Percentiles rank a stretch among this genome's conserved stretches.
phyloP scores from a whole-genome alignment of 2,888 invertebrate genomes.

The Nomada goodeniana region DNA sequence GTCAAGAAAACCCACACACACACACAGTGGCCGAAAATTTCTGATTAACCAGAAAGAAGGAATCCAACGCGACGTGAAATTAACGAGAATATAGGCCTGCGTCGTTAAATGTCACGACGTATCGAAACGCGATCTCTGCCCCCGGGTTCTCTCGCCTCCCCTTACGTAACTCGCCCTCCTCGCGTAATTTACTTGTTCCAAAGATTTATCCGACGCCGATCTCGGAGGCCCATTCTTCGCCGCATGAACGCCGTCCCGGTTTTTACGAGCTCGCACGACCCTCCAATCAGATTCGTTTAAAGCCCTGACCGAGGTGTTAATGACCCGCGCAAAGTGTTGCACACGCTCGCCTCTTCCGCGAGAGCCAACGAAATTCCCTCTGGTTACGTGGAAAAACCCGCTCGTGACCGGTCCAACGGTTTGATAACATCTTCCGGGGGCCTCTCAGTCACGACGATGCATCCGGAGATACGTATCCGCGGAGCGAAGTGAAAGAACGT shows the following conservation, averaged over 20 bases:
- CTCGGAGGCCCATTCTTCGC: conserved; percentile 49
- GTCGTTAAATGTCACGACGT: conserved; percentile 28
- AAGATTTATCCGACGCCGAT: conserved; percentile 42
- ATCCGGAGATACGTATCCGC: conserved; percentile 54
- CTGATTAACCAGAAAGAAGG: background rate
- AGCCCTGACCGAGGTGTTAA: conserved; percentile 51
- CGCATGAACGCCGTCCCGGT: conserved; percentile 22
- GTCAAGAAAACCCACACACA: no score
- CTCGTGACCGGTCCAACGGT: conserved; percentile 50
- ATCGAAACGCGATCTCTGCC: conserved; percentile 36
- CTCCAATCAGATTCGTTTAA: conserved; percentile 56
- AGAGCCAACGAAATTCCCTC: conserved; percentile 44
- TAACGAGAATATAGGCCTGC: conserved; percentile 35
- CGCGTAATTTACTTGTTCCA: conserved; percentile 48
- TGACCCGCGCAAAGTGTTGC: conserved; percentile 45
- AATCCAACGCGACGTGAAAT: conserved; percentile 12
- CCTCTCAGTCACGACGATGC: conserved; percentile 62
- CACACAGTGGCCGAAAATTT: no score
- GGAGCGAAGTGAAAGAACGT: conserved; percentile 19
- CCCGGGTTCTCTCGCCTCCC: conserved; percentile 3
- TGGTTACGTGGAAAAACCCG: conserved; percentile 50
- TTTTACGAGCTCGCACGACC: conserved; percentile 32
- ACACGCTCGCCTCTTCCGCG: conserved; percentile 1
- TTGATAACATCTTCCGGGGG: conserved; percentile 66
- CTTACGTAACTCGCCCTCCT: conserved; percentile 48